Evolutionary conservation across 2,113 vertebrate genomes (phyloP).

Genomic region (Numenius arquata): DNA sequence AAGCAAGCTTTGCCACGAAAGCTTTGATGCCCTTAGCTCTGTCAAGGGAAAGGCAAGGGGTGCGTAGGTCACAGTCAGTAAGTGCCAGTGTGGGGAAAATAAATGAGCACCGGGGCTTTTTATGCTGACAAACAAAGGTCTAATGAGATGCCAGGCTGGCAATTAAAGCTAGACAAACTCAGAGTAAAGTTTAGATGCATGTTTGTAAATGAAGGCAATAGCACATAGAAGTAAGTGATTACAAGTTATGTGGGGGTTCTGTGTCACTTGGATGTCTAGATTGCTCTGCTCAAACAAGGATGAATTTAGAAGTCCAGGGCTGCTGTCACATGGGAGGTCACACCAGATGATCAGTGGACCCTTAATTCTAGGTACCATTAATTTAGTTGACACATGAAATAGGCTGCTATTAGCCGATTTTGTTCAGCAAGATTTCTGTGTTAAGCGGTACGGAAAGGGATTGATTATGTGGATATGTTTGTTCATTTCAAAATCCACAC

Average conservation of each 20-base stretch:
- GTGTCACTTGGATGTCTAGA: neutral
- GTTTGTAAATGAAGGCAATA: neutral
- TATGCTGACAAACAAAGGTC: neutral
- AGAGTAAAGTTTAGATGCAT: neutral
- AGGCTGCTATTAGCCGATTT: neutral
- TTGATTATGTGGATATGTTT: neutral
- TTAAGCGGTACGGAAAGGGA: neutral
- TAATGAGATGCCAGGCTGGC: neutral
- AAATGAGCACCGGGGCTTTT: neutral
- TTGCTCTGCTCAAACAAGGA: neutral
- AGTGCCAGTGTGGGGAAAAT: neutral
- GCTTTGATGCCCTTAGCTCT: neutral
- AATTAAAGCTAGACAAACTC: neutral
- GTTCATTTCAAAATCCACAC: neutral
- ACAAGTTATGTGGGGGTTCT: neutral
- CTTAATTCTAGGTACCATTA: neutral
- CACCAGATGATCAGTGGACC: neutral
- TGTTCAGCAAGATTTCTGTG: neutral
- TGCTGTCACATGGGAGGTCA: neutral
- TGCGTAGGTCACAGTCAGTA: fast-evolving
- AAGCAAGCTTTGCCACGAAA: neutral
- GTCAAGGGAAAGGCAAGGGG: neutral
- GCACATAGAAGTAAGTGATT: neutral
- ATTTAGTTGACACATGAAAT: neutral
- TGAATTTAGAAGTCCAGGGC: neutral